Evolutionary conservation across 2,888 invertebrate genomes (phyloP).

Genomic region (Heliothis peltigera): DNA sequence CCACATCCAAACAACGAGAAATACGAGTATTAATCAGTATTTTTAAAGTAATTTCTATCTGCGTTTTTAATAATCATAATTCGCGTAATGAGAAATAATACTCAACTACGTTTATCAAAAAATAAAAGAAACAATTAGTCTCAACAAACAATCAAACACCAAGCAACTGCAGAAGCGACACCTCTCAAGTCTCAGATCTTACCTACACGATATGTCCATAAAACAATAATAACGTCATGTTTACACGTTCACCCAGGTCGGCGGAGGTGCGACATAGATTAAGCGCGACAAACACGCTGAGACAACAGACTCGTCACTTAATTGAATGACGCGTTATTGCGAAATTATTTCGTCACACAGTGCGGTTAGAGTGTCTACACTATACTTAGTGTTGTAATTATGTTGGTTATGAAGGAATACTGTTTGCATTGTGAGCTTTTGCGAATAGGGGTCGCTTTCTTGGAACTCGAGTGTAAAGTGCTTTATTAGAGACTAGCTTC

Average conservation of each 20-base stretch:
- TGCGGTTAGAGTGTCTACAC: conserved; percentile 43
- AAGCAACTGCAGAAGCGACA: neutral
- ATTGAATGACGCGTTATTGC: conserved; percentile 56
- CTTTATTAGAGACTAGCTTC: too few relatives aligned
- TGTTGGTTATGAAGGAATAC: conserved; percentile 2
- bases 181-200: neutral
- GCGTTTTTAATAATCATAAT: too few relatives aligned
- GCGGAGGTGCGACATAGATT: conserved; percentile 47
- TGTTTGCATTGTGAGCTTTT: neutral
- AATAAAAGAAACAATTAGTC: too few relatives aligned
- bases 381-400: conserved; percentile 7
- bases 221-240: conserved; percentile 39
- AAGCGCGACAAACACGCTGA: conserved; percentile 43
- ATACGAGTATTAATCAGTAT: too few relatives aligned
- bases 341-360: conserved; percentile 59
- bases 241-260: conserved; percentile 30
- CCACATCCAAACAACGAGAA: too few relatives aligned
- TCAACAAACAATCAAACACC: neutral
- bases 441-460: neutral
- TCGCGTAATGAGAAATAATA: too few relatives aligned
- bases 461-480: neutral
- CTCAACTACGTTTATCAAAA: too few relatives aligned
- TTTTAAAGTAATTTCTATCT: too few relatives aligned
- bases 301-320: conserved; percentile 58
- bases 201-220: conserved; percentile 24